phyloP scores from a whole-genome alignment of 2,113 vertebrate species.

The Gambusia affinis region DNA sequence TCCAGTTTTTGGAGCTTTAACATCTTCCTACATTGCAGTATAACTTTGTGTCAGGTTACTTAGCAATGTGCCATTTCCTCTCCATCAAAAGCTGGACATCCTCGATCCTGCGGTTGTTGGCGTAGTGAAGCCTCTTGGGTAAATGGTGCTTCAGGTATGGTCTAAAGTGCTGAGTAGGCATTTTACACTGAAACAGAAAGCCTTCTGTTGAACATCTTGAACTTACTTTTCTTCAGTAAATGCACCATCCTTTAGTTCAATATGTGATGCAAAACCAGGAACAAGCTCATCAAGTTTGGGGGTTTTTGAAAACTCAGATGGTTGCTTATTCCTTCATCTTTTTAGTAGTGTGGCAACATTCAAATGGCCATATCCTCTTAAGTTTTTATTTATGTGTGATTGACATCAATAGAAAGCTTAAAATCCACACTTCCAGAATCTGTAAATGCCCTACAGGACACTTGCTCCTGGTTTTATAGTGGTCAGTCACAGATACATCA shows the following conservation, averaged over 20 bases:
- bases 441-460: no score
- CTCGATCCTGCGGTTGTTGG: slow-evolving; percentile 95
- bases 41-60: slow-evolving; percentile 69
- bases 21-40: neutral
- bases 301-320: no score
- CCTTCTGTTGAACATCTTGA: neutral
- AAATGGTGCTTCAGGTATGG: slow-evolving; percentile 95
- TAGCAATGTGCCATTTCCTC: slow-evolving; percentile 93
- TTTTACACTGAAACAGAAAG: slow-evolving; percentile 87
- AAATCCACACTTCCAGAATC: no score
- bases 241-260: no score
- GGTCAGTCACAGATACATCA: no score
- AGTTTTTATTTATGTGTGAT: neutral
- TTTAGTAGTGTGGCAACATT: no score
- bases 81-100: slow-evolving; percentile 96
- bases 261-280: no score
- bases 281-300: no score
- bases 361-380: no score
- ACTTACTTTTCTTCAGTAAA: neutral
- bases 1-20: neutral
- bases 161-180: slow-evolving; percentile 93
- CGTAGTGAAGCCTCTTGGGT: slow-evolving; percentile 95
- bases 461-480: no score
- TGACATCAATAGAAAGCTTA: neutral
- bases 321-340: no score